phyloP scores from a whole-genome alignment of 2,797 vertebrate species.

The Alauda arvensis region DNA sequence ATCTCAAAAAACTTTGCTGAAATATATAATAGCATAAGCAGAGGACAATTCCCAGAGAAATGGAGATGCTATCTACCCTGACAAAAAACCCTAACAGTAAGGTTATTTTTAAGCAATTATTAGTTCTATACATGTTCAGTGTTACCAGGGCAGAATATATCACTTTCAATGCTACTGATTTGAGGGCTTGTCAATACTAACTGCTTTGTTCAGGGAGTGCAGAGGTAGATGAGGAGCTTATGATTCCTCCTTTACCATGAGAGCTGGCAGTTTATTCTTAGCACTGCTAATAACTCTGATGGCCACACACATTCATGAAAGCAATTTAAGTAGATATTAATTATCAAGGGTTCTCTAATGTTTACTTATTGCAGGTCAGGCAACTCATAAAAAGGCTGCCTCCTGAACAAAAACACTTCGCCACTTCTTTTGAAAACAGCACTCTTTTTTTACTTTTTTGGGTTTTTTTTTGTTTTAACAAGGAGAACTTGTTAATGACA shows the following conservation, averaged over 20 bases:
- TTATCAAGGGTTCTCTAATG: background rate
- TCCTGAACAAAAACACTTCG: background rate
- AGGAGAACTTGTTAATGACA: background rate
- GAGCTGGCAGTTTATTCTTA: background rate
- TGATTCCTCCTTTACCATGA: background rate
- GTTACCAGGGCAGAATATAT: background rate
- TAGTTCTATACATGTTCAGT: background rate
- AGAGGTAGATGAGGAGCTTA: background rate
- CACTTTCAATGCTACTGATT: background rate
- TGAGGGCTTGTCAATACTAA: background rate
- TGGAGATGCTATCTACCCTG: background rate
- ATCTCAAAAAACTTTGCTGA: background rate
- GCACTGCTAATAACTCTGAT: background rate
- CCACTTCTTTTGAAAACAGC: accelerated
- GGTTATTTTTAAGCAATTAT: background rate
- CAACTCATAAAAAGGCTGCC: background rate
- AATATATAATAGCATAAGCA: background rate
- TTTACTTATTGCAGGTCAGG: background rate
- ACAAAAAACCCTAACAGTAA: background rate
- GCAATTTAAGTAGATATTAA: background rate
- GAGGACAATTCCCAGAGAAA: background rate
- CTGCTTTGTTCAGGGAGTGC: background rate
- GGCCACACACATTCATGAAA: background rate
- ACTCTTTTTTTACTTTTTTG: background rate
- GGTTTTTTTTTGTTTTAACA: background rate